phyloP scores from a whole-genome alignment of 2,113 vertebrate species.

The Chlorodrepanis virens region DNA sequence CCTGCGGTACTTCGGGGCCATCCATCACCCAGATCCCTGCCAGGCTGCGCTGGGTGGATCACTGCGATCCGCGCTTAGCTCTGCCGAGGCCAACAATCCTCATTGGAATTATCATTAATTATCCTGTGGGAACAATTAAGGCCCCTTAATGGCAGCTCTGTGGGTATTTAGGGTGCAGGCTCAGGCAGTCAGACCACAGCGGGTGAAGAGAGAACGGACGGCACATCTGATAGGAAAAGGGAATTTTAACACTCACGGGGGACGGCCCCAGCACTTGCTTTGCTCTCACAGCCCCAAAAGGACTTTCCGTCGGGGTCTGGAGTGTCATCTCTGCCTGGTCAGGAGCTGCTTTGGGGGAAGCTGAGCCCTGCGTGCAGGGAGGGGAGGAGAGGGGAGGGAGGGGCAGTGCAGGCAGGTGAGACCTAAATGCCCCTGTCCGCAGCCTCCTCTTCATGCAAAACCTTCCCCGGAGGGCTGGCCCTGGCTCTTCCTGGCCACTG shows the following conservation, averaged over 20 bases:
- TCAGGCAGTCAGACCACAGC: background rate
- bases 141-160: background rate
- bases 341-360: background rate
- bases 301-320: background rate
- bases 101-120: background rate
- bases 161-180: background rate
- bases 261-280: background rate
- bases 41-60: background rate
- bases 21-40: background rate
- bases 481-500: background rate
- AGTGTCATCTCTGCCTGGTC: rapidly evolving
- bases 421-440: background rate
- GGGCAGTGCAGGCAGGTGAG: rapidly evolving
- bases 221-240: rapidly evolving
- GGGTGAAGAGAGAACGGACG: background rate
- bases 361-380: background rate
- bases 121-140: rapidly evolving
- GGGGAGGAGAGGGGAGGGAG: background rate
- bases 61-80: background rate
- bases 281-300: background rate
- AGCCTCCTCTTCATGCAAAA: background rate
- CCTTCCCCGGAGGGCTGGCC: background rate
- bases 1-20: background rate
- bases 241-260: background rate
- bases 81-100: background rate